Evolutionary conservation across 2,797 vertebrate genomes (phyloP), one percentile per base, ranked within the genome.

Genomic region (Myotis findleyi): DNA sequence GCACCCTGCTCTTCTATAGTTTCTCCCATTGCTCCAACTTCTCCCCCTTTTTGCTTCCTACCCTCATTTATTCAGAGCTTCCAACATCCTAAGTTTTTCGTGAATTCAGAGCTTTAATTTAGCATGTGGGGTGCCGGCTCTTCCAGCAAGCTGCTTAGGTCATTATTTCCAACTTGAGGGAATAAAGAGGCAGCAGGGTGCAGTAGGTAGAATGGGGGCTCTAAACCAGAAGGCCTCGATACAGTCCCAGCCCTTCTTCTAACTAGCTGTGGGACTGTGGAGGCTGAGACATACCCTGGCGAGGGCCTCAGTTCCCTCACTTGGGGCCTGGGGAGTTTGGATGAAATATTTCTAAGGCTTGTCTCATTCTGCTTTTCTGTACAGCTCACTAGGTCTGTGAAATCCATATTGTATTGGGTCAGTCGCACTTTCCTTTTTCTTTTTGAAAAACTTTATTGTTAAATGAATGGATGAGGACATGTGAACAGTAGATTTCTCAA

Each of bases 91-190:
- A 98, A 97, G 96, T 41, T 95, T 97, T 98, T 96, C 89, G 97
- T 94, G 95, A 96, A 97, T 96, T 98, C 96, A 97, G 97, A 97
- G 95, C 93, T 98, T 96, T 95, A 91, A 97, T 98, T 98, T 97
- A 10, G 97, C 97, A 97, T 98, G 97, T 97, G 97, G 96, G 97
- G 68, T 85, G 88, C 96, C 97, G 96, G 94, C 97, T 97, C 96
- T 98, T 97, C 96, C 94, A 97, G 97, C 95, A 98, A 97, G 95
- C 97, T 97, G 97, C 96, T 97, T 97, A 96, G 94, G 95, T 98
- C 97, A 97, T 98, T 98, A 96, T 98, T 98, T 97, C 97, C 97
- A 97, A 97, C 97, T 97, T 97, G 97, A 98, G 90, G 95, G 96
- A 95, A 98, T 96, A 97, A 98, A 95, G 97, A 97, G 94, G 96